Percentiles rank a stretch among this genome's conserved stretches.
These are phyloP conservation scores for Enteromius fasciolatus DNA, from an alignment of 2,797 vertebrate species.

Conservation along the genomic window DNA sequence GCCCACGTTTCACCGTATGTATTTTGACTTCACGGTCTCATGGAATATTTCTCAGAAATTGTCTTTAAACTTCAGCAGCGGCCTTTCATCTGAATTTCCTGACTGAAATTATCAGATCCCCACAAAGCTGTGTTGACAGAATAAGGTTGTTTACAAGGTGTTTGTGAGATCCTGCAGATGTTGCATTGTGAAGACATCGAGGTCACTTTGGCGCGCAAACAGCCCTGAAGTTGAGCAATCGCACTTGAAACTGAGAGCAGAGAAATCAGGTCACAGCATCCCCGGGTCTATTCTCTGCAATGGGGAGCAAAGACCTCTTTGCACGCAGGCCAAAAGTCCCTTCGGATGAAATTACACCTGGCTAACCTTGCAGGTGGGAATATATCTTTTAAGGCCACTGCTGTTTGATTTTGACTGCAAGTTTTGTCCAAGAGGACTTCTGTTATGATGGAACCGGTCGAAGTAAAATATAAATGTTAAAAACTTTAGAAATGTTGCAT, in stretches of 20 bases:
- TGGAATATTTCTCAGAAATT: background rate
- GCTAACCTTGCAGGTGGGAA: conserved; percentile 11
- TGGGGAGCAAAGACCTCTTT: conserved; percentile 5
- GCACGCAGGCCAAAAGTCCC: conserved; percentile 36
- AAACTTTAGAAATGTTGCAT: background rate
- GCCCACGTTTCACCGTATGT: background rate
- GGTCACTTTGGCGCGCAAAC: background rate
- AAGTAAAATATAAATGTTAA: background rate
- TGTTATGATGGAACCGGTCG: background rate
- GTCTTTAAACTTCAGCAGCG: background rate
- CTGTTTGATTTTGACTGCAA: background rate
- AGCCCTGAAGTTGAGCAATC: conserved; percentile 32
- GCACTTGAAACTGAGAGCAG: conserved; percentile 31
- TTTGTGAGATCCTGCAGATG: conserved; percentile 29
- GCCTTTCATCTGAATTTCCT: background rate
- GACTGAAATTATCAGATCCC: background rate
- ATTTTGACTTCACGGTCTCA: background rate
- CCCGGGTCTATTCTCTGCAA: background rate
- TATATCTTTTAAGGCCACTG: background rate
- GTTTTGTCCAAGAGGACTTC: background rate
- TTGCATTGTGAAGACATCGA: background rate
- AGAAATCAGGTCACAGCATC: conserved; percentile 40
- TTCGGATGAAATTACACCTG: conserved; percentile 41
- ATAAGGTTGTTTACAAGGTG: background rate
- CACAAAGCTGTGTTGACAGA: background rate